Percentiles rank a stretch among this genome's conserved stretches.
Conservation (phyloP, 2,113 vertebrate genomes). For the Podocnemis expansa region DNA sequence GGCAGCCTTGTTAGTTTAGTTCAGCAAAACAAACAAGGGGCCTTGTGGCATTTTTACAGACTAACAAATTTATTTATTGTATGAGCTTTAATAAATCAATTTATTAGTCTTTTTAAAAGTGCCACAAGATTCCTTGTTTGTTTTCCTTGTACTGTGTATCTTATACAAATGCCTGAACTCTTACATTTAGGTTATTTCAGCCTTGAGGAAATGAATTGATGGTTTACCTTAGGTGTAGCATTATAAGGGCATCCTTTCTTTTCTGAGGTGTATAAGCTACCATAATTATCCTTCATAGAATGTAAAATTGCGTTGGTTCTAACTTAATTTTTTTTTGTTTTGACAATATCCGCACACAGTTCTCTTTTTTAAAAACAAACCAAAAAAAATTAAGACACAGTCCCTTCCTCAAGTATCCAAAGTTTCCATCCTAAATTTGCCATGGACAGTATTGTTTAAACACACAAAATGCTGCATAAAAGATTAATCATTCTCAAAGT, state of each 20-base stretch:
- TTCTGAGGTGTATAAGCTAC: not conserved
- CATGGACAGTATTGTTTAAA: not conserved
- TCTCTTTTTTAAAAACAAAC: not conserved
- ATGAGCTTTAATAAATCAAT: no score
- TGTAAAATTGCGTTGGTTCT: not conserved
- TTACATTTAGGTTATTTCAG: not conserved
- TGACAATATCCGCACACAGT: not conserved
- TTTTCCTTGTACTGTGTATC: not conserved
- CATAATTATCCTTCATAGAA: not conserved
- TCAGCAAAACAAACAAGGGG: no score
- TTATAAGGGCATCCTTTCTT: not conserved
- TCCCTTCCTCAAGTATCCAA: not conserved
- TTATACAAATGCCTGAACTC: not conserved
- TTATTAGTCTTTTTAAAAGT: no score
- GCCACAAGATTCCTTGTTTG: no score
- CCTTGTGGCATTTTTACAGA: no score
- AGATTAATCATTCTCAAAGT: not conserved
- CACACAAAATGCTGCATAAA: not conserved
- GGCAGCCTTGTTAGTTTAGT: no score
- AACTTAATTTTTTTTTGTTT: not conserved
- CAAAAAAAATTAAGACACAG: not conserved
- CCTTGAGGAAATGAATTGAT: not conserved
- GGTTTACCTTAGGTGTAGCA: not conserved
- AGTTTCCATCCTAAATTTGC: not conserved
- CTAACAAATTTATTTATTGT: no score